Conservation (phyloP, 2,888 invertebrate genomes). For the Lithodes maja region DNA sequence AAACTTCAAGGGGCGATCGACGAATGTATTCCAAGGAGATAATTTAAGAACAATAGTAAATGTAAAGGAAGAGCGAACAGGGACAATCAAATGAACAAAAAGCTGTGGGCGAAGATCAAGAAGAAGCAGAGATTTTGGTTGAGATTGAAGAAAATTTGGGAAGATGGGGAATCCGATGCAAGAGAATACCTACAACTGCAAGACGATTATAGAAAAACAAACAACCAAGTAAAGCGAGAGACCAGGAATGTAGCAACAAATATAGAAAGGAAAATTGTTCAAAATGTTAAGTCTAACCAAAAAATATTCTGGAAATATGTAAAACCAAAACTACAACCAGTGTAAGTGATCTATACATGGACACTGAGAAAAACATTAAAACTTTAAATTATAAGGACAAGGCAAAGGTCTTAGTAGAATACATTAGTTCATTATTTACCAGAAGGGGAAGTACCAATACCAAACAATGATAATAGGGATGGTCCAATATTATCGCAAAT, state of each 20-base stretch:
- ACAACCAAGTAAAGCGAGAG: constrained; percentile 5
- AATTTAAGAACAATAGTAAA: constrained; percentile 1
- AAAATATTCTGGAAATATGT: constrained; percentile 45
- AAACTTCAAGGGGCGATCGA: not conserved
- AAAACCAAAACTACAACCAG: constrained; percentile 29
- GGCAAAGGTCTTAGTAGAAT: constrained; percentile 12
- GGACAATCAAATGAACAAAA: constrained; percentile 4
- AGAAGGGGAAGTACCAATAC: constrained; percentile 28
- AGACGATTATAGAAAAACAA: not conserved
- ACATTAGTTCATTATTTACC: constrained; percentile 12
- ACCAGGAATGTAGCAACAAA: constrained; percentile 21
- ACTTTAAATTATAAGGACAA: constrained; percentile 26
- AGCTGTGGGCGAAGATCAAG: constrained; percentile 22
- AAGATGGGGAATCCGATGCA: too few species aligned
- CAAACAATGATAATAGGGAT: not conserved
- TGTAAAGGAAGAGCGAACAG: constrained; percentile 6
- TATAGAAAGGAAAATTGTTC: constrained; percentile 21
- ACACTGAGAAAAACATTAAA: constrained; percentile 15
- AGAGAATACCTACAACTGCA: constrained; percentile 4
- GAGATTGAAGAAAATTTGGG: constrained; percentile 1
- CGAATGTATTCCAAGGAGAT: constrained; percentile 4
- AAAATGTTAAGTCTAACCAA: constrained; percentile 23
- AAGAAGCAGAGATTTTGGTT: constrained; percentile 32
- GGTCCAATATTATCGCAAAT: not conserved
- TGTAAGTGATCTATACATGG: constrained; percentile 13